phyloP scores from a whole-genome alignment of 2,113 vertebrate genomes.

The Malurus cyaneus region DNA sequence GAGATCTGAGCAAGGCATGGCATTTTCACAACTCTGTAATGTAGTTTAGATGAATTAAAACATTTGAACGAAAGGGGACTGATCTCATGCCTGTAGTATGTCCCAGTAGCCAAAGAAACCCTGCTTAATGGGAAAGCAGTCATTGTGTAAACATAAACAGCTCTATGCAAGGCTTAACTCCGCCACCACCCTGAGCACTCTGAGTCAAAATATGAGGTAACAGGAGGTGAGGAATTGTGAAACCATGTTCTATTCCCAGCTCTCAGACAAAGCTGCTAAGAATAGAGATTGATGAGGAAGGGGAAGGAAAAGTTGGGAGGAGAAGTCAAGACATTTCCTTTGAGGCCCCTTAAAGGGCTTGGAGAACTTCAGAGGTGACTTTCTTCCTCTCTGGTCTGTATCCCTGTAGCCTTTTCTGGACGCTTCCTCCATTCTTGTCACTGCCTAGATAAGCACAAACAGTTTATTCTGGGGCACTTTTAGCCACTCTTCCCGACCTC shows the following conservation, averaged over 20 bases:
- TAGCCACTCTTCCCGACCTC: not conserved
- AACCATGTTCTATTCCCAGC: not conserved
- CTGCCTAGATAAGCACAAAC: not conserved
- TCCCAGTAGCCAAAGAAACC: not conserved
- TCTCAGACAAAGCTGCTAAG: slow-evolving; percentile 46
- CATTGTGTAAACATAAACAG: not conserved
- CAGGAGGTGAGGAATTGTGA: slow-evolving; percentile 7
- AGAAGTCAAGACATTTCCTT: slow-evolving; percentile 52
- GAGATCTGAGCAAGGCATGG: not conserved
- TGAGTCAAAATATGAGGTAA: slow-evolving; percentile 11
- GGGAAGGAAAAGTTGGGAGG: slow-evolving; percentile 44
- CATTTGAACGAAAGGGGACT: not conserved
- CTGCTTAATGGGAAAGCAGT: not conserved
- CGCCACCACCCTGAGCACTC: not conserved
- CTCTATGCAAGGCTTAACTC: not conserved
- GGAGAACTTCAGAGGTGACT: not conserved
- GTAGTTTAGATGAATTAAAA: not conserved
- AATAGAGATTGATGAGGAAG: slow-evolving; percentile 47
- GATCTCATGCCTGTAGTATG: not conserved
- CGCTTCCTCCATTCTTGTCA: not conserved
- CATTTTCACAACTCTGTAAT: not conserved
- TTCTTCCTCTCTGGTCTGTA: not conserved
- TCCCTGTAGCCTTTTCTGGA: not conserved
- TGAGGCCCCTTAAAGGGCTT: slow-evolving; percentile 25
- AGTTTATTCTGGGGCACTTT: not conserved